phyloP scores from a whole-genome alignment of 2,797 vertebrate genomes.

The Falco rusticolus region DNA sequence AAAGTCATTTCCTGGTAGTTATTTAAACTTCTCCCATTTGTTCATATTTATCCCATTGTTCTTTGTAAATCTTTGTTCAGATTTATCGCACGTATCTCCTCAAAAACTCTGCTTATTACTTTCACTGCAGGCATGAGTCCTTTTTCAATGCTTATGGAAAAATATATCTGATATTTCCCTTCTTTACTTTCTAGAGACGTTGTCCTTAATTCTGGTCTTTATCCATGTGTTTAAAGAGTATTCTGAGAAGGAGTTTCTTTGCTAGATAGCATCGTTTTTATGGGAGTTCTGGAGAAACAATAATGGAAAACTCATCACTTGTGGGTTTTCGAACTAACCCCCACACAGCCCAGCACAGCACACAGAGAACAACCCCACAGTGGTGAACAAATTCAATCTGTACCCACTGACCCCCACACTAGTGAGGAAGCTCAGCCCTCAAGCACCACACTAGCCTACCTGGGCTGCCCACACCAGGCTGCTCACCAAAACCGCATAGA shows the following conservation, averaged over 20 bases:
- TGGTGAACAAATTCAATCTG: neutral
- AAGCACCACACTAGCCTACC: slow-evolving; percentile 28
- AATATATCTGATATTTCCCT: neutral
- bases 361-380: neutral
- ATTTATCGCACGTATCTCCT: neutral
- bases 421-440: neutral
- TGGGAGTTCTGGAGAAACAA: neutral
- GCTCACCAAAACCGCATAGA: slow-evolving; percentile 71
- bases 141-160: neutral
- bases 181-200: neutral
- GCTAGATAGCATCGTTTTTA: neutral
- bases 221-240: neutral
- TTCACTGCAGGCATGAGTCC: neutral
- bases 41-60: neutral
- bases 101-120: neutral
- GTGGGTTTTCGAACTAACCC: neutral
- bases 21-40: neutral
- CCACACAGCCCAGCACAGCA: neutral
- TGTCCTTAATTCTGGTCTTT: neutral
- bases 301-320: neutral
- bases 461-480: slow-evolving; percentile 55
- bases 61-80: neutral
- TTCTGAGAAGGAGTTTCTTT: neutral
- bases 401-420: neutral
- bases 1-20: neutral